Percentiles rank a stretch among this genome's conserved stretches.
These are phyloP conservation scores for Rhombomys opimus DNA, from an alignment of 2,113 vertebrate species.

Conservation along the genomic window DNA sequence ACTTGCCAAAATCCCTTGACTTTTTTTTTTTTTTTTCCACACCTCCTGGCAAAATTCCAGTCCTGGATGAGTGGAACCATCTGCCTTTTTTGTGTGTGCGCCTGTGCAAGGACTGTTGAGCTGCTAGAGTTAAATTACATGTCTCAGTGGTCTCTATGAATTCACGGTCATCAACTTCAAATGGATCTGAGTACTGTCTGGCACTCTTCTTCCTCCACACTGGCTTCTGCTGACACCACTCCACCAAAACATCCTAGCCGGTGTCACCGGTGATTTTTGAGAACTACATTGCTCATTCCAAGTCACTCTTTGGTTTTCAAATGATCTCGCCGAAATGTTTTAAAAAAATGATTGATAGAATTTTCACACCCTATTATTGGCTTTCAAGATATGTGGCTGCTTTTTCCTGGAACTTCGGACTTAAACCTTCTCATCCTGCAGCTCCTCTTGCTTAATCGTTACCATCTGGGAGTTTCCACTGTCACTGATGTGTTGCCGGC, in stretches of 20 bases:
- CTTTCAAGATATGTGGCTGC: neutral
- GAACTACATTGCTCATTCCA: neutral
- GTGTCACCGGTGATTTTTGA: neutral
- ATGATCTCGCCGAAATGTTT: neutral
- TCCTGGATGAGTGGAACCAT: neutral
- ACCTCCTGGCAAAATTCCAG: neutral
- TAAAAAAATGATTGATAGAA: neutral
- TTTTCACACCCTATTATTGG: neutral
- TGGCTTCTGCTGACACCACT: neutral
- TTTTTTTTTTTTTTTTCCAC: neutral
- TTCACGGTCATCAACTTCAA: neutral
- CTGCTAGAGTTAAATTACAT: neutral
- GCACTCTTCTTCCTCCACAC: neutral
- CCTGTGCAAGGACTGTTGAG: neutral
- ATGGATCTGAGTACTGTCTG: neutral
- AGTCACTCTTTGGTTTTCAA: neutral
- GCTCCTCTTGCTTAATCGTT: neutral
- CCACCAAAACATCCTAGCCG: neutral
- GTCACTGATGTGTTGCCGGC: neutral
- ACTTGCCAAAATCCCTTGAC: neutral
- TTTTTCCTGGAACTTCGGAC: neutral
- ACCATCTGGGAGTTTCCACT: neutral
- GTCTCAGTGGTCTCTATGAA: neutral
- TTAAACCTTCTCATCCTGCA: neutral
- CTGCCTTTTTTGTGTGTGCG: slow-evolving; percentile 12